Evolutionary conservation across 2,113 vertebrate genomes (phyloP), one percentile per base, ranked within the genome.

Genomic region (Pangasianodon gigas): DNA sequence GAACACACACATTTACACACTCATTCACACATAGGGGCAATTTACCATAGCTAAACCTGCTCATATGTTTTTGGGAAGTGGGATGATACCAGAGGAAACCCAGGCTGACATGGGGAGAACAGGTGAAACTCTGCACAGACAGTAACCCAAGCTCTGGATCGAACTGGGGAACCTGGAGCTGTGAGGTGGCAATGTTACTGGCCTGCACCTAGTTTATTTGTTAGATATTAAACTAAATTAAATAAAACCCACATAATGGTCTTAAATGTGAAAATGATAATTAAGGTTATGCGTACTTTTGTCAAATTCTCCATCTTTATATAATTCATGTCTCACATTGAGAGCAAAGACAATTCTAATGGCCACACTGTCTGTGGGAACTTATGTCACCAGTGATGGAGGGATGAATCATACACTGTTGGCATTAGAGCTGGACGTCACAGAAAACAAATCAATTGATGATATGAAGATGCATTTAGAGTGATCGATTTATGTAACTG

Each of bases 381-480:
- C 51, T 85, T 81, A 85, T 60, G 60, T 87, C 88, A 89, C 10
- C 90, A 51, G 56, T 29, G 21, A 75, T n/a, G 32, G 18, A 54
- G 56, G 13, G 87, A 85, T 46, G 89, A 85, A 44, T 67, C 32
- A 67, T 60, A 19, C 32, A 29, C 60, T 32, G 54, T 58, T 75
- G 44, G 65, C 44, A 87, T 52, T 65, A 29, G 32, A 89, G 41
- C 51, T 44, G 41, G 81, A 71, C 6, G 16, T 85, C 69, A 87
- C 85, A 48, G 46, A 71, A 54, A 62, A 69, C 83, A 37, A 91
- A 44, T 83, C 29, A 52, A 88, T 86, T 8, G 7, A 89, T 89
- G 24, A 62, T 41, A 52, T 24, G 32, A 81, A 58, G 4, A 87
- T 16, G 58, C 46, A 58, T 87, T 83, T 29, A 5, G 60, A 5